Base-by-base conservation (phyloP, 2,888 invertebrate species). In the Drosophila neonasuta region DNA sequence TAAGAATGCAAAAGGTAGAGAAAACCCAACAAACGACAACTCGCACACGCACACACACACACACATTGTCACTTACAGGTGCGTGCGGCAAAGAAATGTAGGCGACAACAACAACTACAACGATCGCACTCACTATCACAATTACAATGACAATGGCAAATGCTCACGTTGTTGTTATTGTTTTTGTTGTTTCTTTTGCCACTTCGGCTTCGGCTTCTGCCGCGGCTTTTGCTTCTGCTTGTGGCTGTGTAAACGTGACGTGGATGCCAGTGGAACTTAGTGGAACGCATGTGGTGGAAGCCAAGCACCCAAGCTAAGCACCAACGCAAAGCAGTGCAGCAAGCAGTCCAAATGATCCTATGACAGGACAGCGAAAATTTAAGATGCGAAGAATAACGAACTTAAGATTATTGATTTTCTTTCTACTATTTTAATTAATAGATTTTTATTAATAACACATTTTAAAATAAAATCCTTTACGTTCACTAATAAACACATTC, bases 1-100 rank as follows among this genome's bases (percentile, higher is more conserved):
- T 90, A 90, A 89, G 90, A 90, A 91, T 91, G 90, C 90, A 90
- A 90, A 85, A 89, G 90, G 89, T 88, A 88, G 89, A 89, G 88
- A 82, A 85, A 80, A 79, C 59, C 55, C 65, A 70, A 48, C 36
- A 52, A 52, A 45, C 64, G 49, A 63, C 36, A 54, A 17, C 42
- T 32, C 45, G 13, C 54, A 52, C 67, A 56, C 57, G 45, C 7
- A 42, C 41, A 56, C 41, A 41, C 63, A 32, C 41, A 50, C 34
- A 42, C 17, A 20, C 34, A 17, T 2, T 17, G 49, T 29, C 64
- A 68, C 61, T 55, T 68, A 65, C 69, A 71, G 74, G 77, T 72
- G 77, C 68, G 79, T 78, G 74, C 66, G 74, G 69, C 69, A 68
- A 75, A 78, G 77, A 73, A 77, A 73, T 75, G 77, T 78, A 75